Evolutionary conservation across 2,113 vertebrate species (phyloP).

Genomic region (Theristicus caerulescens): DNA sequence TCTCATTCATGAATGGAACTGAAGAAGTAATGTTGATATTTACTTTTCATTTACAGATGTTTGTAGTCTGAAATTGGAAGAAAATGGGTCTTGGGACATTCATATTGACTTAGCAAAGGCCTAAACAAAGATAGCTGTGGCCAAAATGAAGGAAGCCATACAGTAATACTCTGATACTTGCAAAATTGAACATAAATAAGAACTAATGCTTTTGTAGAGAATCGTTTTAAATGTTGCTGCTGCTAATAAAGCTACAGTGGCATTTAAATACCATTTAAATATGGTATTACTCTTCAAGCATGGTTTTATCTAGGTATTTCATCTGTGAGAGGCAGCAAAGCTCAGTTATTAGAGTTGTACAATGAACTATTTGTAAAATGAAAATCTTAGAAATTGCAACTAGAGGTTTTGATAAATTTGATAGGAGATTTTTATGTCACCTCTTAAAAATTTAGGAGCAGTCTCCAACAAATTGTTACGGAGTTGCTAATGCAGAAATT

Average conservation of each 20-base stretch:
- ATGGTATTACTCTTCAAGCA: not conserved
- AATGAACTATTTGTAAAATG: not conserved
- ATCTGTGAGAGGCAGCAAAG: not conserved
- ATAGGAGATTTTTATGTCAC: not conserved
- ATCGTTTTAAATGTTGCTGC: not conserved
- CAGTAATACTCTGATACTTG: not conserved
- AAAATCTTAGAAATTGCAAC: not conserved
- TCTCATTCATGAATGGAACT: not conserved
- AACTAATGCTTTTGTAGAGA: not conserved
- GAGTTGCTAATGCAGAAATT: not conserved
- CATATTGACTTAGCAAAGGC: not conserved
- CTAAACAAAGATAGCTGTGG: not conserved
- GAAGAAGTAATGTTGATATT: not conserved
- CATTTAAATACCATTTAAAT: not conserved
- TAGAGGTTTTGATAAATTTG: not conserved
- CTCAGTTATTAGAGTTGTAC: not conserved
- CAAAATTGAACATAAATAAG: not conserved
- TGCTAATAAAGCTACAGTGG: not conserved
- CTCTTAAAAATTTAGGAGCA: not conserved
- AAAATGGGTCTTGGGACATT: not conserved
- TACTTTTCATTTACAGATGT: not conserved
- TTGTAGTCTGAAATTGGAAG: not conserved
- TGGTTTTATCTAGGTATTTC: not conserved
- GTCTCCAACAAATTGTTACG: not conserved
- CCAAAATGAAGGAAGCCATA: not conserved